Conservation (phyloP, 2,113 vertebrate species). For the Corapipo altera region DNA sequence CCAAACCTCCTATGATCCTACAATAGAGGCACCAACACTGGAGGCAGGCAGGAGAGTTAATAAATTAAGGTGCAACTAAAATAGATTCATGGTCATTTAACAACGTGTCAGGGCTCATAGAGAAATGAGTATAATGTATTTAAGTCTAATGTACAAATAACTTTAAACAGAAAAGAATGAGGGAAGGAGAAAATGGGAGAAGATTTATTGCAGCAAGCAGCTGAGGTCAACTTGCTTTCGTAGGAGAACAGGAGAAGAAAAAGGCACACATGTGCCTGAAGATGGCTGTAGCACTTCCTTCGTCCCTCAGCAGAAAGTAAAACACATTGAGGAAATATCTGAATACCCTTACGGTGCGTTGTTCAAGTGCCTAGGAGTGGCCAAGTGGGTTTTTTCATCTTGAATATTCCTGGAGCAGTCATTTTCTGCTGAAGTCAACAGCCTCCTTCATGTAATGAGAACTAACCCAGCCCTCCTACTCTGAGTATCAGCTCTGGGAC, state of each 20-base stretch:
- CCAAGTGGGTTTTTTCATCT: not conserved
- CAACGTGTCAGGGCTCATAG: not conserved
- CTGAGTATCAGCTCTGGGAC: not conserved
- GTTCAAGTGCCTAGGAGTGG: not conserved
- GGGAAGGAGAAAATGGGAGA: not conserved
- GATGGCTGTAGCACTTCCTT: not conserved
- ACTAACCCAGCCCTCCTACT: not conserved
- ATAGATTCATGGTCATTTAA: constrained; percentile 39
- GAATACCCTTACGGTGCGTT: not conserved
- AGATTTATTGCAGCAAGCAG: constrained; percentile 33
- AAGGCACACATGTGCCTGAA: fast-evolving
- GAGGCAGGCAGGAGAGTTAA: constrained; percentile 7
- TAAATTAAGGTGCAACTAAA: constrained; percentile 47
- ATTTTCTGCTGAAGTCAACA: not conserved
- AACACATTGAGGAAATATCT: not conserved
- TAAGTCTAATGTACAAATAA: constrained; percentile 29
- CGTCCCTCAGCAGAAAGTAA: not conserved
- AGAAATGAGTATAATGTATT: constrained; percentile 17
- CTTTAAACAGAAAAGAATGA: constrained; percentile 6
- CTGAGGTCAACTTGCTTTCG: not conserved
- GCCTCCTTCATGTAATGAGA: not conserved
- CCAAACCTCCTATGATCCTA: not conserved
- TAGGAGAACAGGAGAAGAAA: not conserved
- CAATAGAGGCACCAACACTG: not conserved
- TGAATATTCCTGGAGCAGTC: not conserved